These are phyloP conservation scores for Eolophus roseicapilla DNA, from an alignment of 2,113 vertebrate species.

Conservation along the genomic window DNA sequence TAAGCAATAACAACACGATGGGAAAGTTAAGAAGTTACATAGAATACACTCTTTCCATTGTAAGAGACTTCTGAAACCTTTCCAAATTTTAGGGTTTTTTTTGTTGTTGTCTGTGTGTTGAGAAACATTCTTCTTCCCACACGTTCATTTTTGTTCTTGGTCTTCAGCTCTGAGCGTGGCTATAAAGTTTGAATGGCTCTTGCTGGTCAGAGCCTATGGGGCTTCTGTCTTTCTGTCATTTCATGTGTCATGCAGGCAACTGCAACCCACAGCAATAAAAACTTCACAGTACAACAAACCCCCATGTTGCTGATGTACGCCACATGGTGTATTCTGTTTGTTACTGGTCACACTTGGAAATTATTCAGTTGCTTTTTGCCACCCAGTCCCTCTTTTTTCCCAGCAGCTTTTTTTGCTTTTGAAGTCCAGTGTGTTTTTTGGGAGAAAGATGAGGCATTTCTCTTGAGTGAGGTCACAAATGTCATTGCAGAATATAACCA, in stretches of 20 bases:
- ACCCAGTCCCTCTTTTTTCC: neutral
- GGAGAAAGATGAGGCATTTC: neutral
- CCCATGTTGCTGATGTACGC: slow-evolving; percentile 24
- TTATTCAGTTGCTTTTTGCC: slow-evolving; percentile 29
- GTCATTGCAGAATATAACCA: neutral
- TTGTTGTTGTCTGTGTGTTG: neutral
- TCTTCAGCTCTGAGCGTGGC: neutral
- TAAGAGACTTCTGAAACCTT: slow-evolving; percentile 6
- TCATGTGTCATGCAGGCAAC: slow-evolving; percentile 24
- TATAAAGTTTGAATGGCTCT: neutral
- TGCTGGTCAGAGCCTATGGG: slow-evolving; percentile 28
- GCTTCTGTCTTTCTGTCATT: slow-evolving; percentile 45
- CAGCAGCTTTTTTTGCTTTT: neutral
- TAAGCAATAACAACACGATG: neutral
- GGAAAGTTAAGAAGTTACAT: slow-evolving; percentile 4
- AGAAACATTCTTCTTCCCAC: neutral
- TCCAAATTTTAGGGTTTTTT: neutral
- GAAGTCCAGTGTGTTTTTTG: neutral
- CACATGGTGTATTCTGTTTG: slow-evolving; percentile 35
- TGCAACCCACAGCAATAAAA: slow-evolving; percentile 32
- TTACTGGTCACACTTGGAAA: slow-evolving; percentile 48
- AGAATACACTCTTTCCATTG: slow-evolving; percentile 27
- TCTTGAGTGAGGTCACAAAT: neutral
- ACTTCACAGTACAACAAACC: slow-evolving; percentile 26
- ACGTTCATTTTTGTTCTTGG: neutral